Evolutionary conservation across 2,113 vertebrate species (phyloP).

Genomic region (Clarias magur): DNA sequence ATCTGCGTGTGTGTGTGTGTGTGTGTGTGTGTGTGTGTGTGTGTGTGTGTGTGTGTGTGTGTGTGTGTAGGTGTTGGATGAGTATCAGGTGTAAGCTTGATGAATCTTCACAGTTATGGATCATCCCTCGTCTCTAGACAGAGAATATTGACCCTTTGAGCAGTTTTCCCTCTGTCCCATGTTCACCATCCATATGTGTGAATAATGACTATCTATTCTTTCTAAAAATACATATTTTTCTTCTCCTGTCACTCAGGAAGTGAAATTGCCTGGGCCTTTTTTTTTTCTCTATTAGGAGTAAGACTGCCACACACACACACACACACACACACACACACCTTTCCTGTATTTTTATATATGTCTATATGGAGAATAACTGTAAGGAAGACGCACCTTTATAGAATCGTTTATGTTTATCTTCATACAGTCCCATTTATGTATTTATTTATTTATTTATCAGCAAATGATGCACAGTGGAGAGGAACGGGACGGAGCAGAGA

Average conservation of each 20-base stretch:
- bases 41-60: neutral
- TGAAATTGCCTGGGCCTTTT: neutral
- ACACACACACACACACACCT: neutral
- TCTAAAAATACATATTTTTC: constrained; percentile 5
- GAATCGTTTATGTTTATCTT: neutral
- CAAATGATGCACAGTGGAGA: neutral
- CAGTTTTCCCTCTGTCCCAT: constrained; percentile 12
- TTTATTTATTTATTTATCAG: neutral
- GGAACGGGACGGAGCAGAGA: neutral
- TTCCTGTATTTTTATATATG: neutral
- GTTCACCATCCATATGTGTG: constrained; percentile 26
- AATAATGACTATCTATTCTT: constrained; percentile 24
- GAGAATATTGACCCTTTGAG: constrained; percentile 24
- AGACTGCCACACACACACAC: neutral
- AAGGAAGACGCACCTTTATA: neutral
- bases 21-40: neutral
- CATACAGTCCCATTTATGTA: neutral
- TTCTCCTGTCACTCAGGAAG: constrained; percentile 3
- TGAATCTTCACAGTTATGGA: constrained; percentile 44
- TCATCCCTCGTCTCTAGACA: constrained; percentile 22
- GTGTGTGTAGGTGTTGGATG: constrained; percentile 7
- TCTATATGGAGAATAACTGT: neutral
- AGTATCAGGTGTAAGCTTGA: constrained; percentile 34
- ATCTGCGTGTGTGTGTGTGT: neutral
- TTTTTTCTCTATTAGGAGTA: neutral